A percentile compares a stretch with the other conserved stretches of the same genome.
Conservation (phyloP, 1,140 invertebrate genomes). For the Bradysia coprophila region DNA sequence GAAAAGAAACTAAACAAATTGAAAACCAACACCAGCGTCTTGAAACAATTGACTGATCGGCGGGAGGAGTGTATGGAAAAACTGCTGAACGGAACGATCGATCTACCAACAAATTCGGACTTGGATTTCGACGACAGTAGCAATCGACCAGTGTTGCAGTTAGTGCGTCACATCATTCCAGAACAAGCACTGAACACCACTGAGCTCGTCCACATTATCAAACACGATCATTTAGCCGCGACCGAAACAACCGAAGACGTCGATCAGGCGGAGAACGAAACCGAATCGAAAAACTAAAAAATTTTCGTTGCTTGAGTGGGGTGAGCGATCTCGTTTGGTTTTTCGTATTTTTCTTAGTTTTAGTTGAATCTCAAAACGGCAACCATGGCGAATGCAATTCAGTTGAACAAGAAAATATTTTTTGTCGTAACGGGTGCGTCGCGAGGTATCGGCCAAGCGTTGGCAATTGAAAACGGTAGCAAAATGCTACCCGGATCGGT, state of each 20-base stretch:
- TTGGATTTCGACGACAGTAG: constrained; percentile 14
- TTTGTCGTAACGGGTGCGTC: constrained; percentile 70
- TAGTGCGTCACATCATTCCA: constrained; percentile 25
- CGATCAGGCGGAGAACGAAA: constrained; percentile 3
- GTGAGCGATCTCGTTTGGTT: too few relatives aligned
- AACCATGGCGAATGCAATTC: constrained; percentile 11
- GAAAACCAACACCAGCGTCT: constrained; percentile 23
- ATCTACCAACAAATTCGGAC: constrained; percentile 2
- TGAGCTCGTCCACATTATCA: constrained; percentile 26
- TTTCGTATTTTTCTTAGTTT: not conserved
- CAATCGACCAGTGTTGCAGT: constrained; percentile 10
- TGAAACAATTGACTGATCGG: constrained; percentile 26
- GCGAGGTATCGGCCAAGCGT: constrained; percentile 64
- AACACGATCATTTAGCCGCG: constrained; percentile 25
- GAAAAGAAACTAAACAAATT: constrained; percentile 28
- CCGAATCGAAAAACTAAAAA: too few relatives aligned
- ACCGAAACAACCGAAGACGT: constrained; percentile 2
- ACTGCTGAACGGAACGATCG: constrained; percentile 12
- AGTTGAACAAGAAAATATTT: constrained; percentile 29
- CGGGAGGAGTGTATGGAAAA: constrained; percentile 25
- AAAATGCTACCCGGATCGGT: constrained; percentile 40
- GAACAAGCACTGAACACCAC: constrained; percentile 26
- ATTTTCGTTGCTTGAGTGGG: too few relatives aligned
- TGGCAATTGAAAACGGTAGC: constrained; percentile 46
- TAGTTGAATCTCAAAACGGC: not conserved